Conservation (phyloP, 2,888 invertebrate genomes). For the Apeira syringaria region DNA sequence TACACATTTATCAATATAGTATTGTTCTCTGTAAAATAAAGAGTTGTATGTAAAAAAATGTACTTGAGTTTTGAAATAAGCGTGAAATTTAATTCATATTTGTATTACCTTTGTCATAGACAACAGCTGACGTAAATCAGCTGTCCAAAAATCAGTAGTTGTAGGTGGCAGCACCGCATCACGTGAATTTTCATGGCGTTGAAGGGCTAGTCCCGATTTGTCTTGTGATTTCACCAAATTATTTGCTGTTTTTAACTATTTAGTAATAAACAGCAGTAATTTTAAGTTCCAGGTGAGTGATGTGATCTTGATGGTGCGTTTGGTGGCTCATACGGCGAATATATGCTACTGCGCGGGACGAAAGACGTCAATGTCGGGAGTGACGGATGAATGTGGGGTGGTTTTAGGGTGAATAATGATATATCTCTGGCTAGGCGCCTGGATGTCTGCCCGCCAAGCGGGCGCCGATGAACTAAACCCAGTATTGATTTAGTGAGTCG, state of each 20-base stretch:
- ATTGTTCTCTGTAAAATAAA: too few relatives aligned
- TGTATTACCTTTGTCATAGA: too few relatives aligned
- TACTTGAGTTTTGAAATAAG: too few relatives aligned
- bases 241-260: conserved; percentile 73
- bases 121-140: conserved; percentile 84
- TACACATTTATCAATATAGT: too few relatives aligned
- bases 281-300: conserved; percentile 74
- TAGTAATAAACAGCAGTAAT: conserved; percentile 76
- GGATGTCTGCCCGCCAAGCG: conserved; percentile 64
- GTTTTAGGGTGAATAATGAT: conserved; percentile 67
- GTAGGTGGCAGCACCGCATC: conserved; percentile 85
- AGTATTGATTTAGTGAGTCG: conserved; percentile 65
- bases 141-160: conserved; percentile 70
- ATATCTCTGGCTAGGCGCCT: conserved; percentile 61
- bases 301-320: conserved; percentile 38
- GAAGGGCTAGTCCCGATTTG: conserved; percentile 82
- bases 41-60: too few relatives aligned
- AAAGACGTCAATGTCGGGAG: conserved; percentile 67
- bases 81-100: too few relatives aligned
- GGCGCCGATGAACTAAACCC: conserved; percentile 56
- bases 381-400: conserved; percentile 63
- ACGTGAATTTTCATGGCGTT: conserved; percentile 86
- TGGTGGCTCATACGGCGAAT: conserved; percentile 28
- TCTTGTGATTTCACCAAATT: conserved; percentile 83
- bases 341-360: conserved; percentile 69